These are phyloP conservation scores for Lerema accius DNA, from an alignment of 1,140 invertebrate species.

Conservation along the genomic window DNA sequence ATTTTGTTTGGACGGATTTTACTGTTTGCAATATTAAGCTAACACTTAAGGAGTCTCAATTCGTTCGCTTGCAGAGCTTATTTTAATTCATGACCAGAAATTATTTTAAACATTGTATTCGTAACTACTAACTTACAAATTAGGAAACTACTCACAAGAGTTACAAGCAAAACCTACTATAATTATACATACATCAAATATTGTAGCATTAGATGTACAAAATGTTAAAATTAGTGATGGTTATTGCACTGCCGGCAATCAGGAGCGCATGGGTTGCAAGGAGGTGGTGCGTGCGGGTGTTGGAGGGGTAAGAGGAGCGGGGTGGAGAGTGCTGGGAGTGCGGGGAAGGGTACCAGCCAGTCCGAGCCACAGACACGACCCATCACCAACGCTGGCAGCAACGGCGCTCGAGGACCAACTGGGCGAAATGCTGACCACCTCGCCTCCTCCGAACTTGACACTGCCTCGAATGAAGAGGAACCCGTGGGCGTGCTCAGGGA, in stretches of 20 bases:
- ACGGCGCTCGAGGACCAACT: conserved; percentile 62
- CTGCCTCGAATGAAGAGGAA: conserved; percentile 50
- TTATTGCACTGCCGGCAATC: conserved; percentile 73
- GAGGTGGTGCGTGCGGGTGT: conserved; percentile 55
- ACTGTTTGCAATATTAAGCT: too few species aligned
- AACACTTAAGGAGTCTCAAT: too few species aligned
- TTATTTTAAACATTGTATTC: too few species aligned
- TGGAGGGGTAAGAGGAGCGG: conserved; percentile 65
- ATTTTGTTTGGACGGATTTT: too few species aligned
- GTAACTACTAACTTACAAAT: too few species aligned
- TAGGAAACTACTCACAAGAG: too few species aligned
- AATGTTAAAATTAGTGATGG: conserved; percentile 56
- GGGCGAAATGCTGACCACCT: conserved; percentile 76
- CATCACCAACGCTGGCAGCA: conserved; percentile 71
- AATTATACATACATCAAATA: too few species aligned
- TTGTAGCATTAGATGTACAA: too few species aligned
- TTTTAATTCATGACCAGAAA: too few species aligned
- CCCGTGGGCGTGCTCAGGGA: conserved; percentile 35
- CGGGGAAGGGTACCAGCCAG: conserved; percentile 71
- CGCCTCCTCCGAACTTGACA: conserved; percentile 65
- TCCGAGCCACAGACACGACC: conserved; percentile 74
- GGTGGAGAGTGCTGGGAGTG: conserved; percentile 60
- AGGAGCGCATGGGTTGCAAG: conserved; percentile 59
- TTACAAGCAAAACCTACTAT: too few species aligned
- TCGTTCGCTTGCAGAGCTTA: too few species aligned